Evolutionary conservation across 2,113 vertebrate species (phyloP).

Genomic region (Tenrec ecaudatus): DNA sequence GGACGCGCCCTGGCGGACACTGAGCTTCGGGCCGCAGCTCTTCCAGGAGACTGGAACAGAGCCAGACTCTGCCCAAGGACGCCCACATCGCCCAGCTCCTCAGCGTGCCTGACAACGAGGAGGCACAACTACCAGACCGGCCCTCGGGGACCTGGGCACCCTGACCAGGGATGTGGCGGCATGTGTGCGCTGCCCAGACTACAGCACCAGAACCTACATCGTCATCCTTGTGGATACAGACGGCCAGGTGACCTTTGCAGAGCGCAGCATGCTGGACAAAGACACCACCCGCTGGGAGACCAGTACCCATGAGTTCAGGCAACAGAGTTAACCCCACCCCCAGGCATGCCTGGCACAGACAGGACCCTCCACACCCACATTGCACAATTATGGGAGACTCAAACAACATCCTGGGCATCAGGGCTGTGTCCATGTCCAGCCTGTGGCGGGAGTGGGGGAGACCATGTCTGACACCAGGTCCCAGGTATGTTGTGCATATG

Average conservation of each 20-base stretch:
- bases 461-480: too few species aligned
- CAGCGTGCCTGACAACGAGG: conserved; percentile 93
- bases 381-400: not conserved
- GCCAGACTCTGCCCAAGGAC: conserved; percentile 90
- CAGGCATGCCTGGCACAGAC: too few species aligned
- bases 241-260: conserved; percentile 94
- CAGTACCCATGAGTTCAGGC: conserved; percentile 92
- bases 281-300: conserved; percentile 93
- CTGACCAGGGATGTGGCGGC: conserved; percentile 91
- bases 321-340: conserved; percentile 86
- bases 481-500: too few species aligned
- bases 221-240: conserved; percentile 93
- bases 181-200: conserved; percentile 91
- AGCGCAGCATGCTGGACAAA: conserved; percentile 93
- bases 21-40: conserved; percentile 93
- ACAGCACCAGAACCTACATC: conserved; percentile 97
- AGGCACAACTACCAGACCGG: conserved; percentile 94
- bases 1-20: conserved; percentile 97
- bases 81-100: conserved; percentile 93
- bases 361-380: not conserved
- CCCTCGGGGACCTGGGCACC: conserved; percentile 92
- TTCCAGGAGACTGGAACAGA: conserved; percentile 88
- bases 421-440: not conserved
- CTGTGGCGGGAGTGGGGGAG: not conserved
- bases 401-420: not conserved